Base-by-base conservation (phyloP, 2,797 vertebrate genomes). In the Dermochelys coriacea region DNA sequence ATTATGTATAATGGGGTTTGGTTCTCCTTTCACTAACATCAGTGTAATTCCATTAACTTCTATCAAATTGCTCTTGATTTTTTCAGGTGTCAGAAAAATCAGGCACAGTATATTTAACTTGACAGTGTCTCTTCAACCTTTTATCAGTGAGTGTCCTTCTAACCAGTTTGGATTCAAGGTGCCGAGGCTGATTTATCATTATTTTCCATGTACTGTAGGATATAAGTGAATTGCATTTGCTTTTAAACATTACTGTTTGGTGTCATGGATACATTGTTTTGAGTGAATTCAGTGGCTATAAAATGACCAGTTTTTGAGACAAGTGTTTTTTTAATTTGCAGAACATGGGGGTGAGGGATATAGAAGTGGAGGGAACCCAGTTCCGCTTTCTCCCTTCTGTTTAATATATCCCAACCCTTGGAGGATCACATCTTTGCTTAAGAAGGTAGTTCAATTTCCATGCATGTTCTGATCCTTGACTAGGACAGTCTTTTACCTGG, bases 381-480 rank as follows among this genome's bases (percentile, higher is more conserved):
- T 86, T 85, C 59, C 59, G 61, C 93, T 81, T 74, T 83, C 83
- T 90, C 18, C 78, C 59, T 95, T 78, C 51, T 85, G 82, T 85
- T 91, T 92, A 37, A 29, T 50, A 55, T 78, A 86, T 95, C 94
- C 93, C 49, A 84, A n/a, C 45, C 18, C 74, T 59, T 82, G 41
- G 34, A 75, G 90, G 89, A 91, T 82, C 55, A 14, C 12, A 82
- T 93, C 91, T 87, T 29, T 81, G 52, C 12, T 29, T 78, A 87
- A 61, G 59, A 0, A 0, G 50, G 87, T 79, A 95, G 92, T 89
- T 93, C 92, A 94, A 96, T 93, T 79, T 92, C 81, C 92, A 88
- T 89, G 83, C 82, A 87, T 92, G 4, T 82, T 85, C 49, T 82
- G 86, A 80, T 87, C 82, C 87, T 85, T 57, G 86, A 79, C 80